phyloP scores from a whole-genome alignment of 1,140 invertebrate genomes.

The Dufourea novaeangliae region DNA sequence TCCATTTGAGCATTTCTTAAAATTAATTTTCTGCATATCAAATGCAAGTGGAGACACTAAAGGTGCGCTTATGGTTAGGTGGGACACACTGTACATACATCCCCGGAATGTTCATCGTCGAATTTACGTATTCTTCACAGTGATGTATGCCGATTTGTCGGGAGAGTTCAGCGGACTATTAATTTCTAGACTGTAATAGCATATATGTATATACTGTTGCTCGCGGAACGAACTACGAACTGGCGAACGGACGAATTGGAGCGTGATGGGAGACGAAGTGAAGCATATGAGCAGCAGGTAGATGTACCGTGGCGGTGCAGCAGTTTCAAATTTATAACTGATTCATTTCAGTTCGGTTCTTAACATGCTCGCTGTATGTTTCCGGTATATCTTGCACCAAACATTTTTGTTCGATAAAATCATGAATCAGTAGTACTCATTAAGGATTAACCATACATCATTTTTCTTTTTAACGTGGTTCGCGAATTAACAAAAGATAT shows the following conservation, averaged over 20 bases:
- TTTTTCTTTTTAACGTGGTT: no score
- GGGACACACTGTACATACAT: no score
- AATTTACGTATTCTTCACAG: slow-evolving; percentile 7
- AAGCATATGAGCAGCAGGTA: slow-evolving; percentile 31
- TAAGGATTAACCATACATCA: no score
- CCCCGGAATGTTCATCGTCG: neutral
- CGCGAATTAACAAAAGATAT: no score
- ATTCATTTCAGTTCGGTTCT: slow-evolving; percentile 17
- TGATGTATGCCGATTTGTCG: neutral
- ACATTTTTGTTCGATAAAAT: no score
- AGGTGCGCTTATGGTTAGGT: no score
- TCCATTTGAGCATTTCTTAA: no score
- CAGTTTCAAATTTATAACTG: slow-evolving; percentile 18
- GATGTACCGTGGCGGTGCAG: slow-evolving; percentile 3
- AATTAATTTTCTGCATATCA: no score
- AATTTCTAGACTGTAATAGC: slow-evolving; percentile 25
- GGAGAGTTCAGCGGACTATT: slow-evolving; percentile 13
- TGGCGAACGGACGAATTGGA: slow-evolving; percentile 38
- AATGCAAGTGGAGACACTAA: no score
- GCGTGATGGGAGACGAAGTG: slow-evolving; percentile 42
- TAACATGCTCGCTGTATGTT: neutral
- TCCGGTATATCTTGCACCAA: no score
- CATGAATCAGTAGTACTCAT: no score
- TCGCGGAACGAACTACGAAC: slow-evolving; percentile 34
- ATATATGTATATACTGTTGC: no score